Percentiles rank a stretch among this genome's conserved stretches.
Conservation (phyloP, 2,797 vertebrate species). For the Hozukius guyotensis region DNA sequence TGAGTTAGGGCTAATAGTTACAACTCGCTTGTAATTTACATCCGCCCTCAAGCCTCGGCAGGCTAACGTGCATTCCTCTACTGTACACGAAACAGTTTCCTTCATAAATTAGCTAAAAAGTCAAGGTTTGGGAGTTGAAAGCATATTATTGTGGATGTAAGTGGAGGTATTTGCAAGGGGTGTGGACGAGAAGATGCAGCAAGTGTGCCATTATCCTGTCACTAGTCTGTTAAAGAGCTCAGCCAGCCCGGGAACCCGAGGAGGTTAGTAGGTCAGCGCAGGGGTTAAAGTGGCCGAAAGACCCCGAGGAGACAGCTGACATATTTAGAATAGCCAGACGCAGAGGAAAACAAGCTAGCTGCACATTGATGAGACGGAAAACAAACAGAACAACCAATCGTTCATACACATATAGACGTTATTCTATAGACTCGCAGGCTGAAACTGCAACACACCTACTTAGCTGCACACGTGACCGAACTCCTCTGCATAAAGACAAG, state of each 20-base stretch:
- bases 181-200: conserved; percentile 28
- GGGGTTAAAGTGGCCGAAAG: conserved; percentile 47
- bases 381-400: not conserved
- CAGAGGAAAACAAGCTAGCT: conserved; percentile 24
- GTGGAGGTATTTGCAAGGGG: conserved; percentile 50
- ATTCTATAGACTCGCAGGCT: not conserved
- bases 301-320: conserved; percentile 48
- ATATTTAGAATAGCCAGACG: conserved; percentile 64
- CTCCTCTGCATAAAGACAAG: not conserved
- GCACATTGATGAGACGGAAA: not conserved
- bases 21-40: conserved; percentile 51
- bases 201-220: conserved; percentile 61
- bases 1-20: conserved; percentile 60
- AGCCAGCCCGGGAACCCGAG: not conserved
- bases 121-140: conserved; percentile 41
- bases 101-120: conserved; percentile 63
- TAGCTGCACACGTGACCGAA: not conserved
- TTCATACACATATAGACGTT: not conserved
- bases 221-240: conserved; percentile 52
- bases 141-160: conserved; percentile 45
- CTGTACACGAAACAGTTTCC: conserved; percentile 25
- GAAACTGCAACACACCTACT: not conserved
- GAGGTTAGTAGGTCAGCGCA: conserved; percentile 47
- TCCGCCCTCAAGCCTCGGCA: conserved; percentile 50
- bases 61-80: conserved; percentile 60